These are phyloP conservation scores for Salvelinus alpinus DNA, from an alignment of 2,113 vertebrate genomes.

Conservation along the genomic window DNA sequence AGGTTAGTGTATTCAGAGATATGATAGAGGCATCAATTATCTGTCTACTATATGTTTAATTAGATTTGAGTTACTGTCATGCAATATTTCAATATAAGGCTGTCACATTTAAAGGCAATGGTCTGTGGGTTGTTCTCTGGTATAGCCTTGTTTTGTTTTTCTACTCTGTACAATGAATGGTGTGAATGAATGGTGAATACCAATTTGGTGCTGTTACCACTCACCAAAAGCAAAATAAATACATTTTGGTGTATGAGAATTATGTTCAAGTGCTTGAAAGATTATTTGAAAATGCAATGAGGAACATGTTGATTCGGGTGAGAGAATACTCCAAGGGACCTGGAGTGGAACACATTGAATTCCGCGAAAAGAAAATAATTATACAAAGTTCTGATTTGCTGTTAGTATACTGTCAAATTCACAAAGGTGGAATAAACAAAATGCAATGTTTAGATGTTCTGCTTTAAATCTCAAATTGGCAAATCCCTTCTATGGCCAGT, in stretches of 20 bases:
- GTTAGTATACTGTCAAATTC: too few relatives aligned
- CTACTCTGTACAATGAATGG: slow-evolving; percentile 48
- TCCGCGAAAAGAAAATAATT: too few relatives aligned
- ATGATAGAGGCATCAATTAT: slow-evolving; percentile 27
- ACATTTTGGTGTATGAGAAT: slow-evolving; percentile 10
- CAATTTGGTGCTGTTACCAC: slow-evolving; percentile 43
- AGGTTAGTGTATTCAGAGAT: not conserved
- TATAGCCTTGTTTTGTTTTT: slow-evolving; percentile 55
- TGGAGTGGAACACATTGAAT: too few relatives aligned
- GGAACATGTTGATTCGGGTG: too few relatives aligned
- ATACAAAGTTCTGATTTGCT: too few relatives aligned
- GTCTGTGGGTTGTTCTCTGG: slow-evolving; percentile 48
- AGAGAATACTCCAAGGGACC: too few relatives aligned
- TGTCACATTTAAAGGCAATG: slow-evolving; percentile 53
- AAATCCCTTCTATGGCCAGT: too few relatives aligned
- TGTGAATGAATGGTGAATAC: slow-evolving; percentile 43
- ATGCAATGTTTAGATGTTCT: too few relatives aligned
- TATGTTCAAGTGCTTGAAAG: not conserved
- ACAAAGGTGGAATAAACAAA: too few relatives aligned
- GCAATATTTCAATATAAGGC: slow-evolving; percentile 63
- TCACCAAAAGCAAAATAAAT: slow-evolving; percentile 56
- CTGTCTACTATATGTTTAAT: slow-evolving; percentile 43
- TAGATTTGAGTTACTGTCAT: slow-evolving; percentile 59
- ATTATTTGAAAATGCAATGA: too few relatives aligned
- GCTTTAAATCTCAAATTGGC: too few relatives aligned